Evolutionary conservation across 2,113 vertebrate species (phyloP).

Genomic region (Anhinga rufa): DNA sequence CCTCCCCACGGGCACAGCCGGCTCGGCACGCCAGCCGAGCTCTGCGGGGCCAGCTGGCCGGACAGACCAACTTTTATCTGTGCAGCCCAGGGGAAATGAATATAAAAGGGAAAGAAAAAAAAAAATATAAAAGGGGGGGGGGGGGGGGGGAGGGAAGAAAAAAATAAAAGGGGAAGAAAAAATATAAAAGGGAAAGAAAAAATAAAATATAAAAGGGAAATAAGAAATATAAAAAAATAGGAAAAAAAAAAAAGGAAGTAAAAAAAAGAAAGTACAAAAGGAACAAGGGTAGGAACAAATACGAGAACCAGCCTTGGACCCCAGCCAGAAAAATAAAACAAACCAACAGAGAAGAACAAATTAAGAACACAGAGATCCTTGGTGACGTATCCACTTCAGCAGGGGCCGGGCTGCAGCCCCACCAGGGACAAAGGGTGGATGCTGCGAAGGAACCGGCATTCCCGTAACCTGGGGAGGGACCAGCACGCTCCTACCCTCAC

Average conservation of each 20-base stretch:
- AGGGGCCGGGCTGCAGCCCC: not conserved
- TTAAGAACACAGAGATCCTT: constrained; percentile 40
- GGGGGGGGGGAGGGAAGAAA: too few species aligned
- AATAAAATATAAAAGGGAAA: too few species aligned
- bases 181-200: not conserved
- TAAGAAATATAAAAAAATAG: too few species aligned
- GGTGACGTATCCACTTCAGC: not conserved
- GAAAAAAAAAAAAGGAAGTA: not conserved
- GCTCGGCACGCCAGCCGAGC: not conserved
- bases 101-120: rapidly evolving
- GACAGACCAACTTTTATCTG: not conserved
- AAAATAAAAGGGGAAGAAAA: not conserved
- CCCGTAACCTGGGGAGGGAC: not conserved
- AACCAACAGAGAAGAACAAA: constrained; percentile 58
- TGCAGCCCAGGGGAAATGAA: not conserved
- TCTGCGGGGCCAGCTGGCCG: constrained; percentile 3
- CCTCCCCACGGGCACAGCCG: not conserved
- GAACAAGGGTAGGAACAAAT: constrained; percentile 67
- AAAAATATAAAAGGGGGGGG: not conserved
- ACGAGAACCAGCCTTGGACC: constrained; percentile 66
- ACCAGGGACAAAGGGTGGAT: not conserved
- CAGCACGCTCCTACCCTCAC: constrained; percentile 62
- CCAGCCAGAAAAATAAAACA: constrained; percentile 61
- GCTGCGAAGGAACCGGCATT: not conserved
- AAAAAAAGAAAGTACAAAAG: constrained; percentile 47